Percentiles rank a stretch among this genome's conserved stretches.
Evolutionary conservation across 2,888 invertebrate species (phyloP).

Genomic region (Tachina fera): DNA sequence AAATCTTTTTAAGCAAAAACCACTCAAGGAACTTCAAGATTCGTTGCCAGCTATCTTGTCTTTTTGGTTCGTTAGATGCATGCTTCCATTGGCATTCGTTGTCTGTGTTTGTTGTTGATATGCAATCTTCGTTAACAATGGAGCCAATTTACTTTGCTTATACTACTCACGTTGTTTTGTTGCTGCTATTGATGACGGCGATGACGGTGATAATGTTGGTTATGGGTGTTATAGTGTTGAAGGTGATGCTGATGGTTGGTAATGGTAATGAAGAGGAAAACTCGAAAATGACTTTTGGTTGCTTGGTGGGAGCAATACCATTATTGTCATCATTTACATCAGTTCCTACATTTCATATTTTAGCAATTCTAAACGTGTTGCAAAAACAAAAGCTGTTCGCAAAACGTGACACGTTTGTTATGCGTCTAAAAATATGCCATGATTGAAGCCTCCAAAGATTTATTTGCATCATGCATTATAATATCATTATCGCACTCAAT

Average conservation of each 20-base stretch:
- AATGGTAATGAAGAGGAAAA: constrained; percentile 50
- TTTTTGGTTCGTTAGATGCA: constrained; percentile 40
- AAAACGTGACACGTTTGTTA: constrained; percentile 83
- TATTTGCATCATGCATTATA: constrained; percentile 27
- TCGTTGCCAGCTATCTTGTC: constrained; percentile 32
- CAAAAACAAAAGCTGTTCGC: constrained; percentile 73
- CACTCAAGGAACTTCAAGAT: constrained; percentile 5
- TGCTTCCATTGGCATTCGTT: constrained; percentile 20
- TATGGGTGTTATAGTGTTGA: constrained; percentile 22
- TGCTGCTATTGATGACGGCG: constrained; percentile 4
- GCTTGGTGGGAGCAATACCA: constrained; percentile 59
- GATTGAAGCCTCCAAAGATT: constrained; percentile 49
- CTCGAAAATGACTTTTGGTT: constrained; percentile 58
- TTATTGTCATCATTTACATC: constrained; percentile 45
- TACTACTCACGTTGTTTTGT: constrained; percentile 38
- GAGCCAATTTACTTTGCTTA: constrained; percentile 63
- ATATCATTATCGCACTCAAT: constrained; percentile 44
- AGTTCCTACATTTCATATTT: constrained; percentile 79
- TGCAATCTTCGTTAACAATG: constrained; percentile 64
- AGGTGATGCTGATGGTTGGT: constrained; percentile 26
- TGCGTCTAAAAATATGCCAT: constrained; percentile 79
- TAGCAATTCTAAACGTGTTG: constrained; percentile 82
- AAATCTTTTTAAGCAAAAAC: constrained; percentile 22
- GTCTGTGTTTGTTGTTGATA: constrained; percentile 45
- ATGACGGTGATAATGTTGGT: not conserved